Evolutionary conservation across 2,797 vertebrate genomes (phyloP), one percentile per base, ranked within the genome.

Genomic region (Poeciliopsis presidionis): DNA sequence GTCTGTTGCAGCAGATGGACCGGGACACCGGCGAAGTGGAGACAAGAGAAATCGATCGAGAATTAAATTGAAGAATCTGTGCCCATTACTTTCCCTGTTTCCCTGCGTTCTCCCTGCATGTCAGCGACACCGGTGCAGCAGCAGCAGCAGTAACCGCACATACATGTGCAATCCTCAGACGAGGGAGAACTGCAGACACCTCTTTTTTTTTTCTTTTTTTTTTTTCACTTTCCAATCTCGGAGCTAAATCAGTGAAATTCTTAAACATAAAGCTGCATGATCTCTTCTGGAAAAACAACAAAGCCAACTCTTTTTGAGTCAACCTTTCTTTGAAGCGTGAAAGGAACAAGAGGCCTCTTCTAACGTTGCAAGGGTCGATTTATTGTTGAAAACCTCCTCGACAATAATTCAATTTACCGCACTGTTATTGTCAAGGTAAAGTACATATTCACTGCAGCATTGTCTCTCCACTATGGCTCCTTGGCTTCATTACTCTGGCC

Each of bases 61-160:
- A 93, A 86, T 88, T 90, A 94, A 93, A 95, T 93, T 90, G 89
- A 90, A 93, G 89, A 94, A 93, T 93, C 91, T 88, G 80, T 88
- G 87, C 61, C 91, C 83, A 94, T 95, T 94, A 94, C 87, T 88
- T 92, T 87, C 69, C 87, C 88, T 77, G 89, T 92, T 92, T 92
- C 86, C 87, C 79, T 84, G 89, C 91, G 85, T 81, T 80, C 73
- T 89, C 73, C 78, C 72, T 73, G 59, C 78, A 74, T 72, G 76
- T 83, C 84, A 80, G 73, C 80, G 84, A 89, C 84, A 87, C 39
- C 72, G 75, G 78, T 78, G 80, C 75, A 72, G 79, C 82, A 69
- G 79, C 73, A 25, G 79, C 73, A 25, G 20, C 79, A 51, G 49
- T 8, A 22, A 22, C 83, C 78, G 51, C 79, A 81, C 77, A 57